Base-by-base conservation (phyloP, 2,797 vertebrate genomes). In the Liasis olivaceus region DNA sequence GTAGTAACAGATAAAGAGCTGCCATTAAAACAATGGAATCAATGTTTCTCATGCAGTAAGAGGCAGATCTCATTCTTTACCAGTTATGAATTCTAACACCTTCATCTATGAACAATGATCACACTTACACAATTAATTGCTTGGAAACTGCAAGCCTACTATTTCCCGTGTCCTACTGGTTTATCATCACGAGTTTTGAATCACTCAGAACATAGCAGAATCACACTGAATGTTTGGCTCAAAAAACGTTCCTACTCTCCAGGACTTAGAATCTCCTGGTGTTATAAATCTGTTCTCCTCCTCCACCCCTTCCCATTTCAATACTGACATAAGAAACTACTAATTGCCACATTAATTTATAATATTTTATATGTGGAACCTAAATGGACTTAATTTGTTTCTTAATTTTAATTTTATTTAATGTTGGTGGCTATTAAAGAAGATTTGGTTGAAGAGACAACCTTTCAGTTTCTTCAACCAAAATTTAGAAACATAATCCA, bases 11-110 rank as follows among this genome's bases (percentile, higher is more conserved):
- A 87, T 36, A 59, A 59, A n/a, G n/a, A 22, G 11, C 60, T 90
- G 17, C 11, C 77, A 54, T 63, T 62, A 81, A 59, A 36, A 31
- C 36, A 86, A 59, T 14, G 17, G 11, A 58, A 87, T 36, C 60
- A 87, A 87, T 62, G 58, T 26, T 47, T 59, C 54, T 0, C 24
- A n/a, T 20, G 24, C 31, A 66, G 62, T 15, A 26, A 77, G 24
- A 58, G 24, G 42, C 56, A 36, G 24, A n/a, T 2, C 31, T 69
- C 31, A 17, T 66, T 85, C 6, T 69, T 84, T 89, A 88, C 66
- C 93, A 69, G 60, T 81, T 94, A 90, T 89, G 88, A 94, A 12
- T 96, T 85, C 92, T 26, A 42, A 56, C 86, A 91, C 2, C 36
- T n/a, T 12, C 66, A 81, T 88, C 86, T 54, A 51, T 85, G 51